Conservation (phyloP, 2,113 vertebrate species). For the Erinaceus europaeus region DNA sequence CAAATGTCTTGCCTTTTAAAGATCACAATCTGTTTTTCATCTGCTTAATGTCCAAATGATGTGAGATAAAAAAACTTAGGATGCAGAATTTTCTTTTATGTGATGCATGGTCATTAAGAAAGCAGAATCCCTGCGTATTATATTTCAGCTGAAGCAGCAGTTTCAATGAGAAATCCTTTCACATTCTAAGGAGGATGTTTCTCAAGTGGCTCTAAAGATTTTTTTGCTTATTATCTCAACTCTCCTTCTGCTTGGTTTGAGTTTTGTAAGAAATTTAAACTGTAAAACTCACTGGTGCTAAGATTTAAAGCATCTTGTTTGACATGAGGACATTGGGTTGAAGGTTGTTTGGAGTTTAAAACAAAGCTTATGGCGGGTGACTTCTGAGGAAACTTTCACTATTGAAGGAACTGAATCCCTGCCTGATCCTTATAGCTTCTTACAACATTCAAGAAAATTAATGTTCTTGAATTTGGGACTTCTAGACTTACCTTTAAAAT, state of each 20-base stretch:
- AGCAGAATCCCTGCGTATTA: not conserved
- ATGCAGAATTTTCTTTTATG: not conserved
- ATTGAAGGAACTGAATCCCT: not conserved
- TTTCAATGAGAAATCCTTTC: conserved; percentile 27
- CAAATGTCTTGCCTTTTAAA: conserved; percentile 36
- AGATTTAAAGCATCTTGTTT: conserved; percentile 28
- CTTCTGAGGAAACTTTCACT: not conserved
- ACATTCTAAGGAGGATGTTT: not conserved
- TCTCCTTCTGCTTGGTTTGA: conserved; percentile 9
- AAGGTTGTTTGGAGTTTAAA: conserved; percentile 3
- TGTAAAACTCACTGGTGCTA: not conserved
- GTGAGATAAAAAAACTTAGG: conserved; percentile 6
- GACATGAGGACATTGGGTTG: not conserved
- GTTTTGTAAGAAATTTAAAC: conserved; percentile 10
- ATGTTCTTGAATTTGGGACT: conserved; percentile 5
- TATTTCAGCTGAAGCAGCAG: conserved; percentile 31
- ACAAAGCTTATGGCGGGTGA: not conserved
- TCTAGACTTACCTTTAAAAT: not conserved
- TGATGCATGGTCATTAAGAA: conserved; percentile 1
- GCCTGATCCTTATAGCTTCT: not conserved
- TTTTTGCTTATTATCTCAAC: not conserved
- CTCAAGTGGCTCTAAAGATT: not conserved
- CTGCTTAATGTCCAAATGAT: not conserved
- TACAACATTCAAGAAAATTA: not conserved
- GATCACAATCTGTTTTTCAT: conserved; percentile 13